Conservation (phyloP, 1,140 invertebrate species). For the Pseudomyrmex gracilis region DNA sequence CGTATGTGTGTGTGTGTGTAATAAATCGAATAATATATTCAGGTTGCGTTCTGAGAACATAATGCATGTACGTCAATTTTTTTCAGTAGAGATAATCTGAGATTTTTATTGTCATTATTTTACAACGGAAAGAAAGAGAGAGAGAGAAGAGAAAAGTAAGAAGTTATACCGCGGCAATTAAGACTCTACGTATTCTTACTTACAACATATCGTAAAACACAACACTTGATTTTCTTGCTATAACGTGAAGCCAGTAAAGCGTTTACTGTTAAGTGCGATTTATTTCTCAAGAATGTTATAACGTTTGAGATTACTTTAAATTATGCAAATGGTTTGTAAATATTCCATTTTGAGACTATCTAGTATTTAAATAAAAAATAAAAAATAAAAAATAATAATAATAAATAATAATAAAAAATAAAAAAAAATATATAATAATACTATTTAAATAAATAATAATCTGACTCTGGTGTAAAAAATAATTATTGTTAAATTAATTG, state of each 20-base stretch:
- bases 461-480: not conserved
- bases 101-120: conserved; percentile 10
- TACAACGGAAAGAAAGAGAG: not conserved
- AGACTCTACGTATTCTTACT: conserved; percentile 14
- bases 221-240: not conserved
- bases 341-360: not conserved
- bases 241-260: not conserved
- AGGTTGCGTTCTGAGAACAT: conserved; percentile 1
- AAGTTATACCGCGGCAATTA: not conserved
- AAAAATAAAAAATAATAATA: not conserved
- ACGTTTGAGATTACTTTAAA: not conserved
- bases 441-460: not conserved
- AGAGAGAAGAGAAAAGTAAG: not conserved
- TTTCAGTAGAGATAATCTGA: not conserved
- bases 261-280: conserved; percentile 12
- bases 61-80: conserved; percentile 6
- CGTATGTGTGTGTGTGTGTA: not conserved
- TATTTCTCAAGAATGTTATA: not conserved
- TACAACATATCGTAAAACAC: conserved; percentile 17
- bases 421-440: not conserved
- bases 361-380: not conserved
- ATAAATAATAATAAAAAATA: not conserved
- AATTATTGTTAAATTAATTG: conserved; percentile 5
- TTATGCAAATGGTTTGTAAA: not conserved
- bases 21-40: not conserved